phyloP scores from a whole-genome alignment of 2,888 invertebrate genomes.

The Clitarchus hookeri region DNA sequence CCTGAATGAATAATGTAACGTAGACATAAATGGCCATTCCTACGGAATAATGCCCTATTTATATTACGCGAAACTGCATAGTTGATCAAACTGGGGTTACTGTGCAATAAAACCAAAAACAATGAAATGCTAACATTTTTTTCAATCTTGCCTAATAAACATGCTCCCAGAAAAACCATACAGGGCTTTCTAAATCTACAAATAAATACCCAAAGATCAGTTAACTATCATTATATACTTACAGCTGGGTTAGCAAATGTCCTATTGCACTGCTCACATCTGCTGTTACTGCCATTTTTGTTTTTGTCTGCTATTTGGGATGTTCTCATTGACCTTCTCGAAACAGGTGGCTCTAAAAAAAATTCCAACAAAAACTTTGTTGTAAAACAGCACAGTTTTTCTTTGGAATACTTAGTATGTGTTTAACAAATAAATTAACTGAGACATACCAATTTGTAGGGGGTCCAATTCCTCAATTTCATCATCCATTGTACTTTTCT shows the following conservation, averaged over 20 bases:
- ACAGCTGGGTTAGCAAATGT: conserved; percentile 11
- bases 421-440: not conserved
- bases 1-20: too few relatives aligned
- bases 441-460: not conserved
- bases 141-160: too few relatives aligned
- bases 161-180: too few relatives aligned
- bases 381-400: not conserved
- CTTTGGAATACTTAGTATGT: not conserved
- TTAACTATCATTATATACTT: not conserved
- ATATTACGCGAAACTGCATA: too few relatives aligned
- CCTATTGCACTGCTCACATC: conserved; percentile 23
- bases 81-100: too few relatives aligned
- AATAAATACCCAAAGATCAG: too few relatives aligned
- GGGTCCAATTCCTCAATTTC: conserved; percentile 6
- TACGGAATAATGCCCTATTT: too few relatives aligned
- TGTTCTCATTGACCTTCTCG: not conserved
- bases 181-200: too few relatives aligned
- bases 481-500: conserved; percentile 3
- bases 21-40: too few relatives aligned
- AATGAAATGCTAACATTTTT: too few relatives aligned
- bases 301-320: not conserved
- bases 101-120: too few relatives aligned
- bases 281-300: not conserved
- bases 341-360: conserved; percentile 1
- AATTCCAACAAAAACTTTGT: not conserved